Evolutionary conservation across 2,113 vertebrate genomes (phyloP), one percentile per base, ranked within the genome.

Genomic region (Pygoscelis adeliae): DNA sequence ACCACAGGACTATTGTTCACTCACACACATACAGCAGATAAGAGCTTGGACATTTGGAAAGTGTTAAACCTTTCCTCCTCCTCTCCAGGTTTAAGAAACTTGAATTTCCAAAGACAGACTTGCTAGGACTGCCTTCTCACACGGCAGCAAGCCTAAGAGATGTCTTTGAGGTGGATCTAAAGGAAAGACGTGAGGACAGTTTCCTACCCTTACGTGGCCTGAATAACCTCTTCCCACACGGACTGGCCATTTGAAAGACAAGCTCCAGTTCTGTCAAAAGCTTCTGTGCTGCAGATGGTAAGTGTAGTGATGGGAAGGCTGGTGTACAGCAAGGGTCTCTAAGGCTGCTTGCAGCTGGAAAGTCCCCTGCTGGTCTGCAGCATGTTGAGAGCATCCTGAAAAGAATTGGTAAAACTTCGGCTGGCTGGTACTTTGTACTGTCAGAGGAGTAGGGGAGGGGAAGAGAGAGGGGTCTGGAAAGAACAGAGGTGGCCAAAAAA

Each of bases 151-250:
- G 32, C 47, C 71, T 30, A 65, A 93, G 46, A 93, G 83, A 73
- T 19, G n/a, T 70, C 85, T 96, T 90, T 94, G 90, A 90, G 80
- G 59, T 42, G 34, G 56, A 89, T 90, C 65, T 89, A 58, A 93
- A 87, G 63, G 34, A 86, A 90, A 89, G 71, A 61, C 3, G 9
- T 6, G 13, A 90, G 63, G 50, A 69, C 56, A 52, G 20, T 74
- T 90, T 86, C 88, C 53, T 77, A 73, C 53, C 46, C 42, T 73
- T 70, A 15, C 0, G 2, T n/a, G 63, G 32, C 72, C 63, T 52
- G 59, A 82, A 76, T 72, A 79, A 72, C 30, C 14, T 85, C 25
- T 74, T 92, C 32, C 56, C 30, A 47, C 47, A 46, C 1, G 9
- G 63, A 56, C 50, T 38, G 86, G 21, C 47, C 76, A 63, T 84